phyloP scores from a whole-genome alignment of 1,140 invertebrate species.

The Orchestia grillus region DNA sequence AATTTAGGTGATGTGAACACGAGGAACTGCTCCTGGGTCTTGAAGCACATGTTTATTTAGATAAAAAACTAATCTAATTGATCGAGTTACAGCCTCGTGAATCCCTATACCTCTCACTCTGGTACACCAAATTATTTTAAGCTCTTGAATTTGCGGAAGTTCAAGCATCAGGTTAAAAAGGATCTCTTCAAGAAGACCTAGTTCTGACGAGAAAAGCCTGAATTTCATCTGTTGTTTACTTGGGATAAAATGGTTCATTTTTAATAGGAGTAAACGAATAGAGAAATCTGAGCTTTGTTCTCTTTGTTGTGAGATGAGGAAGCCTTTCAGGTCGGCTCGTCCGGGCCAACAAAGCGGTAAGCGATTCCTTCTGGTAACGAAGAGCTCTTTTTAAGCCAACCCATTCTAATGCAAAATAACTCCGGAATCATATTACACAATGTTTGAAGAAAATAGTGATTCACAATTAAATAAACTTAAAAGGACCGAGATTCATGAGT shows the following conservation, averaged over 20 bases:
- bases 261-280: constrained; percentile 5
- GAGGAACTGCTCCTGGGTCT: background rate
- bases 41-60: background rate
- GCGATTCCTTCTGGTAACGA: background rate
- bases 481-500: background rate
- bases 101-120: background rate
- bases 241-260: background rate
- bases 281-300: constrained; percentile 31
- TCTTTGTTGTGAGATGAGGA: constrained; percentile 21
- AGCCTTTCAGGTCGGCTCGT: background rate
- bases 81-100: background rate
- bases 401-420: background rate
- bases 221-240: background rate
- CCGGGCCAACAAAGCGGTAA: background rate
- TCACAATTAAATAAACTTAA: background rate
- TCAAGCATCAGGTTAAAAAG: background rate
- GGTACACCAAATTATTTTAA: background rate
- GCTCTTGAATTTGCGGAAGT: background rate
- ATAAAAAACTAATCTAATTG: background rate
- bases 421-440: background rate
- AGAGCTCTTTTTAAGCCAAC: background rate
- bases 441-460: background rate
- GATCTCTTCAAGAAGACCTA: background rate
- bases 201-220: background rate
- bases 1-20: background rate